These are phyloP conservation scores for Siderastrea siderea DNA, from an alignment of 92 coral and sea anemone species.

Conservation along the genomic window DNA sequence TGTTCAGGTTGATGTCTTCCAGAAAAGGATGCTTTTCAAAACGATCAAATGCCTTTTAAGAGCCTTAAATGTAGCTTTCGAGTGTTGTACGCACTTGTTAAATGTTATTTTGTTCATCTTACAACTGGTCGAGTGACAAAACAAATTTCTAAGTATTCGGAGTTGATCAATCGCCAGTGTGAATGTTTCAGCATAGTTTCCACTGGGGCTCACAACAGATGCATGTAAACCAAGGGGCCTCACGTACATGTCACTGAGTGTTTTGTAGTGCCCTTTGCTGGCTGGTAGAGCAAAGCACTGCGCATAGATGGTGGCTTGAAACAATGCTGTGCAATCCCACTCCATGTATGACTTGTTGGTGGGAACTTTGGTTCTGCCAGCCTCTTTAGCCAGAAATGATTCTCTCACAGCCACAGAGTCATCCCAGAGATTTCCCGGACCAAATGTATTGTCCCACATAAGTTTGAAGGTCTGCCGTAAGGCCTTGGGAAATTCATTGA, in stretches of 20 bases:
- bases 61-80: too few relatives aligned
- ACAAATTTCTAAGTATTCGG: not conserved
- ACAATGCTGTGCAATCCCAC: not conserved
- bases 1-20: too few relatives aligned
- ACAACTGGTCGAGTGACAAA: not conserved
- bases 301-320: not conserved
- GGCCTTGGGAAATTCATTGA: not conserved
- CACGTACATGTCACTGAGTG: not conserved
- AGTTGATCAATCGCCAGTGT: slow-evolving; percentile 4
- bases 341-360: too few relatives aligned
- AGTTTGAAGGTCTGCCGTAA: not conserved
- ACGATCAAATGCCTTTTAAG: too few relatives aligned
- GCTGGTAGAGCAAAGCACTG: not conserved
- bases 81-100: not conserved
- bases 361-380: too few relatives aligned
- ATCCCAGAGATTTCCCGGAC: not conserved
- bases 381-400: slow-evolving; percentile 6
- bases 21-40: too few relatives aligned
- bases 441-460: not conserved
- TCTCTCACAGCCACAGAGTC: not conserved
- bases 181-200: not conserved
- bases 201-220: not conserved
- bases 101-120: not conserved
- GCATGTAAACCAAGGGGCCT: not conserved
- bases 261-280: not conserved